Conservation (phyloP, 2,888 invertebrate genomes). For the Incurvaria masculella region DNA sequence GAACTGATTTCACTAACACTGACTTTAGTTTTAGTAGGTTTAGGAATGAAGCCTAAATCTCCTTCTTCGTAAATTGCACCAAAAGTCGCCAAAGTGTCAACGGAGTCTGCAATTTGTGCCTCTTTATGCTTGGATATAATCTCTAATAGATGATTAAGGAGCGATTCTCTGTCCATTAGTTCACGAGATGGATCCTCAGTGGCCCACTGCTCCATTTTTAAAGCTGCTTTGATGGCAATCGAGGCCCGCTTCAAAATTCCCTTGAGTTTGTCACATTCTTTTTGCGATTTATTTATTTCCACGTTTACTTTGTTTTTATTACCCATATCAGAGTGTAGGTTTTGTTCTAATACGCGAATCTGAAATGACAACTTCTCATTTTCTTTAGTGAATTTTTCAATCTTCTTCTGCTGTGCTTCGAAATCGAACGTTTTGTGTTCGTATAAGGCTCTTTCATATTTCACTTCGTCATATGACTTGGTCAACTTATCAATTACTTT, state of each 20-base stretch:
- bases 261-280: conserved; percentile 54
- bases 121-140: conserved; percentile 47
- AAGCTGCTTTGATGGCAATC: conserved; percentile 56
- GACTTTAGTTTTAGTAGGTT: conserved; percentile 28
- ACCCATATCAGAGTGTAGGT: conserved; percentile 48
- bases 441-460: conserved; percentile 39
- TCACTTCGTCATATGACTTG: conserved; percentile 51
- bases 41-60: conserved; percentile 65
- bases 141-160: conserved; percentile 54
- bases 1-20: conserved; percentile 12
- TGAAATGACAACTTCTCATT: conserved; percentile 46
- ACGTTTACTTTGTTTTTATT: conserved; percentile 45
- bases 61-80: conserved; percentile 59
- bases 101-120: conserved; percentile 34
- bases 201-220: conserved; percentile 49
- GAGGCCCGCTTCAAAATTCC: conserved; percentile 60
- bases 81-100: conserved; percentile 46
- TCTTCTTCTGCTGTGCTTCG: conserved; percentile 35
- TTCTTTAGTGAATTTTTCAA: conserved; percentile 38
- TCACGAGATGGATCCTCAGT: conserved; percentile 31
- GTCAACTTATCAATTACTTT: conserved; percentile 63
- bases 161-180: conserved; percentile 41
- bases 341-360: conserved; percentile 52
- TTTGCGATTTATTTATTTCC: conserved; percentile 43
- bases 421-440: conserved; percentile 40